Conservation (phyloP, 2,797 vertebrate genomes). For the Helicolenus hilgendorfi region DNA sequence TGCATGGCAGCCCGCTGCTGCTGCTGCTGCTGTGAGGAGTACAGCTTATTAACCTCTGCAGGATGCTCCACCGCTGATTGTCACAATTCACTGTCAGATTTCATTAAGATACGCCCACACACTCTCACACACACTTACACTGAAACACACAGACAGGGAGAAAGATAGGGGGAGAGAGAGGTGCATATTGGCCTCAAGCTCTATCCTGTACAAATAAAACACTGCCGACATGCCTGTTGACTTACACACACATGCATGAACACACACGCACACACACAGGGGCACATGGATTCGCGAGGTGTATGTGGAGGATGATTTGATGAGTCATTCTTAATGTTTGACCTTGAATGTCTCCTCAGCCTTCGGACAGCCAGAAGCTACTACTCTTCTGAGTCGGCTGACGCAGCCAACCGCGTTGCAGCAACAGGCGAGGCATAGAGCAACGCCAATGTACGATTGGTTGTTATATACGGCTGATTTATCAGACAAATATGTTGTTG, state of each 20-base stretch:
- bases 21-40: slow-evolving; percentile 41
- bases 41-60: slow-evolving; percentile 83
- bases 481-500: neutral
- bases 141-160: neutral
- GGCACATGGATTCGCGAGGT: slow-evolving; percentile 5
- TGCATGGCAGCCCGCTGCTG: neutral
- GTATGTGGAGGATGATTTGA: slow-evolving; percentile 28
- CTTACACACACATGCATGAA: slow-evolving; percentile 10
- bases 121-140: slow-evolving; percentile 5
- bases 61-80: slow-evolving; percentile 74
- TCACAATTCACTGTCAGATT: slow-evolving; percentile 83
- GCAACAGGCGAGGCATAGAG: neutral
- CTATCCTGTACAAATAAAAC: slow-evolving; percentile 45
- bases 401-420: slow-evolving; percentile 23
- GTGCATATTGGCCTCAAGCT: slow-evolving; percentile 39
- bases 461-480: neutral
- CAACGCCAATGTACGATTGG: neutral
- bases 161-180: neutral
- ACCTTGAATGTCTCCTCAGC: slow-evolving; percentile 66
- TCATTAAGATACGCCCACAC: slow-evolving; percentile 78
- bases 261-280: slow-evolving; percentile 1
- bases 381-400: neutral
- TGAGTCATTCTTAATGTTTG: slow-evolving; percentile 72
- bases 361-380: slow-evolving; percentile 13
- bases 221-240: slow-evolving; percentile 47